Evolutionary conservation across 2,113 vertebrate species (phyloP).

Genomic region (Lanius ludovicianus): DNA sequence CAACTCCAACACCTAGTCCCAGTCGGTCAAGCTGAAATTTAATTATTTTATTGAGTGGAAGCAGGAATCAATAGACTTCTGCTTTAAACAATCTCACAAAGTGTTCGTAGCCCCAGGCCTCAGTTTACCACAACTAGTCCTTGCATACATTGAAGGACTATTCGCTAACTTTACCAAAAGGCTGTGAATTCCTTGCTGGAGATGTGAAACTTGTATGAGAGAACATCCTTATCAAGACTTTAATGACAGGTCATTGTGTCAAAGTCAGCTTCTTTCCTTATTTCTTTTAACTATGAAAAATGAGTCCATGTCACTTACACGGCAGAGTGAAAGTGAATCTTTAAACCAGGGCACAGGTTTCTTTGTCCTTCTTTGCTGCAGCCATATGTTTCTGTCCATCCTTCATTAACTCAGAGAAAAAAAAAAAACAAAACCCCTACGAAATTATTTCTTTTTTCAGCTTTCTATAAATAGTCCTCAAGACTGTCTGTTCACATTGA

Average conservation of each 20-base stretch:
- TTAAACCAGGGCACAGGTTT: background rate
- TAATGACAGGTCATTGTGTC: background rate
- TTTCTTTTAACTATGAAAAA: constrained; percentile 1
- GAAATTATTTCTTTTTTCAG: background rate
- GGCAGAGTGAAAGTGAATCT: background rate
- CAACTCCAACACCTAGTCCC: background rate
- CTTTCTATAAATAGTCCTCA: background rate
- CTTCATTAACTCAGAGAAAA: background rate
- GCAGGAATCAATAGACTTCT: background rate
- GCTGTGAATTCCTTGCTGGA: background rate
- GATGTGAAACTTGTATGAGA: background rate
- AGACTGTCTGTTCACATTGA: background rate
- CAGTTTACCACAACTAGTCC: background rate
- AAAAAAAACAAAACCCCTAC: background rate
- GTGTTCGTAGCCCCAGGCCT: background rate
- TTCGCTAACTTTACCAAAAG: background rate
- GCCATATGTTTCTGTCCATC: background rate
- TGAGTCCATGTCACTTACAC: background rate
- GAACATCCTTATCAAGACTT: background rate
- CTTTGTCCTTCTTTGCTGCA: background rate
- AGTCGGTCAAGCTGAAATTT: background rate
- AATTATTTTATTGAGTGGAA: background rate
- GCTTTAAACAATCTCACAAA: background rate
- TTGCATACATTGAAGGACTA: background rate
- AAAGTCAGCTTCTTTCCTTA: background rate